Base-by-base conservation (phyloP, 2,113 vertebrate genomes). In the Brachypteracias leptosomus region DNA sequence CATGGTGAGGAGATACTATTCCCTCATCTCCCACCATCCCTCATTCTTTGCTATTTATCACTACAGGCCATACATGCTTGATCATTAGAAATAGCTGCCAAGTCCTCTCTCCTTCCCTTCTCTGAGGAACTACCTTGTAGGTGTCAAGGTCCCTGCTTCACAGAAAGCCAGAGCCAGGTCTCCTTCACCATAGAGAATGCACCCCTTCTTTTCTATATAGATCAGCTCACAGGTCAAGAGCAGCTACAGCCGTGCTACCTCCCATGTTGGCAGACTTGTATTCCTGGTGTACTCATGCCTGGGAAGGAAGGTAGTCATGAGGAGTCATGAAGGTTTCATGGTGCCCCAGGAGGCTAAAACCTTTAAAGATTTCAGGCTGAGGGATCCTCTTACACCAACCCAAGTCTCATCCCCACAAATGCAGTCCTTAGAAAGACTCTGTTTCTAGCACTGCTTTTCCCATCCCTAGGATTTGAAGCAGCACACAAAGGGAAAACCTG, bases 31-130 rank as follows among this genome's bases (percentile, higher is more conserved):
- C 82, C 55, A 85, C 93, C 51, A 85, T 94, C 77, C 72, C 76
- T 96, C 61, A 35, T 88, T 79, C 79, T 95, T 85, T 90, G 90
- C 95, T 96, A 95, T 93, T 97, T 91, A 88, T 66, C 42, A 4
- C 46, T 74, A 92, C 91, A 31, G 35, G 36, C 85, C 16, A 14
- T 71, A 65, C 63, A 65, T 29, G 10, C 74, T 88, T 57, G 72
- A 42, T 93, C 94, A 95, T 95, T 95, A 94, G 72, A 88, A 91
- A 58, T 44, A 55, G 73, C 76, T 94, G 92, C 86, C 72, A 92
- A 90, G 84, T 21, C 76, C 68, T 93, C 78, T 24, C 46, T 82
- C 94, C 63, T 83, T 93, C 63, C 35, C 89, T 90, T 71, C 87
- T 91, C 94, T n/a, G 4, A 91, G 78, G 63, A 76, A 51, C 81